Conservation (phyloP, 2,797 vertebrate species). For the Enteromius viviparus region DNA sequence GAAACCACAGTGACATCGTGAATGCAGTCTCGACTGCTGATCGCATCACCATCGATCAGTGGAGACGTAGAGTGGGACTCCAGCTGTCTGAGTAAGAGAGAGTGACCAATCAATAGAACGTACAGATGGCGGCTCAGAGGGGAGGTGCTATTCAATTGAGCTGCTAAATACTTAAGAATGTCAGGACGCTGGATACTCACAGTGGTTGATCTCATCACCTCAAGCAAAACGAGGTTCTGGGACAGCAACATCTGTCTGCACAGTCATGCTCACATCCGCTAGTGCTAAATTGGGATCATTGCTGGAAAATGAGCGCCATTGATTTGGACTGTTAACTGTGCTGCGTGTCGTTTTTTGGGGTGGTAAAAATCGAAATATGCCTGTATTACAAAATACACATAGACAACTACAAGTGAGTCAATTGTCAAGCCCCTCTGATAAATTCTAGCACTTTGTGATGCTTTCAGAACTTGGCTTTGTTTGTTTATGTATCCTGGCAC, state of each 20-base stretch:
- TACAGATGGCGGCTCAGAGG: constrained; percentile 63
- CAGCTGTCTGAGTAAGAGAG: constrained; percentile 64
- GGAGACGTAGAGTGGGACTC: constrained; percentile 61
- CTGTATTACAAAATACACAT: background rate
- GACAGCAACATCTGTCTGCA: constrained; percentile 56
- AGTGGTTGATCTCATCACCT: constrained; percentile 60
- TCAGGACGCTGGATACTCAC: constrained; percentile 62
- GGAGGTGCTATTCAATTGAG: constrained; percentile 60
- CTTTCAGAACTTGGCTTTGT: background rate
- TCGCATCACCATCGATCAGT: constrained; percentile 70
- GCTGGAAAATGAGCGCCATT: background rate
- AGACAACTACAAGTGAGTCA: background rate
- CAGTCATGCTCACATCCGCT: constrained; percentile 48
- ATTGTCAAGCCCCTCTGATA: background rate
- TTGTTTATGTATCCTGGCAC: background rate
- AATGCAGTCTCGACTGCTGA: constrained; percentile 56
- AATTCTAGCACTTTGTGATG: background rate
- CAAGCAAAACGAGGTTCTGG: constrained; percentile 51
- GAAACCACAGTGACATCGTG: constrained; percentile 55
- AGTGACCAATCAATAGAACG: constrained; percentile 71
- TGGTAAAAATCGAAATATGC: background rate
- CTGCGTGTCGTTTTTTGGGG: background rate
- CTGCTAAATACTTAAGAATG: constrained; percentile 64
- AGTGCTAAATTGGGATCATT: constrained; percentile 17
- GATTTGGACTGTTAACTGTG: background rate